A percentile compares a stretch with the other conserved stretches of the same genome.
Evolutionary conservation across 2,797 vertebrate genomes (phyloP).

Genomic region (Macroramphosus scolopax): DNA sequence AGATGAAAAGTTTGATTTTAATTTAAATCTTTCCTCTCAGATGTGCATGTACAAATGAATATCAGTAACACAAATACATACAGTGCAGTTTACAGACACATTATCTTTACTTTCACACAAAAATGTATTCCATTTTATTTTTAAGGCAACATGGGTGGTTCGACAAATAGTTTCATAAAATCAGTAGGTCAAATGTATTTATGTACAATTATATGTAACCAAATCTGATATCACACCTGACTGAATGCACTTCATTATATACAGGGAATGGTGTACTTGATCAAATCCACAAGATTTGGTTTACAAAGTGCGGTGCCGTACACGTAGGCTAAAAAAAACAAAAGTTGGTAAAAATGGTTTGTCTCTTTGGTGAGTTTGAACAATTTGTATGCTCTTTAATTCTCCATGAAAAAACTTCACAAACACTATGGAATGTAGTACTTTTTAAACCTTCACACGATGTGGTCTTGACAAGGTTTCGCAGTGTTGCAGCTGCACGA

Average conservation of each 20-base stretch:
- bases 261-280: slow-evolving; percentile 40
- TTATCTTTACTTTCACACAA: slow-evolving; percentile 40
- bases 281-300: slow-evolving; percentile 24
- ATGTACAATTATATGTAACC: slow-evolving; percentile 31
- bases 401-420: slow-evolving; percentile 36
- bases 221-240: slow-evolving; percentile 39
- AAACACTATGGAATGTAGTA: neutral
- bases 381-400: slow-evolving; percentile 6
- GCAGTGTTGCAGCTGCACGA: neutral
- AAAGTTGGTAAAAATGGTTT: slow-evolving; percentile 47
- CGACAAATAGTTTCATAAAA: slow-evolving; percentile 32
- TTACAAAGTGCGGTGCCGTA: slow-evolving; percentile 35
- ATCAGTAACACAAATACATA: slow-evolving; percentile 45
- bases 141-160: slow-evolving; percentile 73
- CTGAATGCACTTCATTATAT: slow-evolving; percentile 34
- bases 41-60: slow-evolving; percentile 56
- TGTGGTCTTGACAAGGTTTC: slow-evolving; percentile 2
- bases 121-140: slow-evolving; percentile 41
- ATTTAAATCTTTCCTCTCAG: slow-evolving; percentile 41
- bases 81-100: slow-evolving; percentile 51
- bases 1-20: slow-evolving; percentile 38
- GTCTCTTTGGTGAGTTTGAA: slow-evolving; percentile 66
- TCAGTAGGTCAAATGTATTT: slow-evolving; percentile 16
- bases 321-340: slow-evolving; percentile 43
- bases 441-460: neutral